Evolutionary conservation across 2,113 vertebrate species (phyloP), one percentile per base, ranked within the genome.

Genomic region (Aptenodytes patagonicus): DNA sequence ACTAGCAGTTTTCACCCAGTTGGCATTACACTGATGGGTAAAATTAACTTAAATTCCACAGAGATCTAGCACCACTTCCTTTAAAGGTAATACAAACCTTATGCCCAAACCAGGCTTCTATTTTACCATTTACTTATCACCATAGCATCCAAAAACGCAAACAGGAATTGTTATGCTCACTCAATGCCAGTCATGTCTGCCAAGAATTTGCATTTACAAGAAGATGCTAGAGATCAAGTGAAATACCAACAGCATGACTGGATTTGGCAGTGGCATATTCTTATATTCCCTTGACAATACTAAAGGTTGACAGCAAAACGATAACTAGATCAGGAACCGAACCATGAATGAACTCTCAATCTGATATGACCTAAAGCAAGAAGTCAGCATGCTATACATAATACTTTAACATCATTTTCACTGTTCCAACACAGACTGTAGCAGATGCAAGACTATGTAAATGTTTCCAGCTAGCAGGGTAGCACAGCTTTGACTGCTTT

Each of bases 221-320:
- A 94, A 82, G 69, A 89, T 87, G 52, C 65, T 87, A 24, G 68
- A 94, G 87, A 94, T 95, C 76, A 94, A 91, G 17, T 22, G 71
- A 86, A 93, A 92, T 77, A 68, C 31, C 68, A 66, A 73, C 36
- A 91, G 55, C 66, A 87, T 57, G 54, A 71, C 66, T 89, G 79
- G 44, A 66, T 90, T 65, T 76, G 38, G 92, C 73, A 90, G 72
- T 34, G 46, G 72, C 61, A 86, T 52, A 75, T 54, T 75, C 78
- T 78, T 29, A 28, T 64, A 78, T 20, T 73, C 61, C 75, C 85
- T 40, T 52, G 79, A 47, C 34, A 65, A 71, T 87, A 83, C 70
- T 78, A 68, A 76, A 84, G 51, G 54, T 49, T 89, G 65, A 87
- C 84, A 88, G 88, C 57, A 87, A 89, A 93, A 94, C 58, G 55